Evolutionary conservation across 2,888 invertebrate genomes (phyloP), one percentile per base, ranked within the genome.

Genomic region (Terebella lapidaria): DNA sequence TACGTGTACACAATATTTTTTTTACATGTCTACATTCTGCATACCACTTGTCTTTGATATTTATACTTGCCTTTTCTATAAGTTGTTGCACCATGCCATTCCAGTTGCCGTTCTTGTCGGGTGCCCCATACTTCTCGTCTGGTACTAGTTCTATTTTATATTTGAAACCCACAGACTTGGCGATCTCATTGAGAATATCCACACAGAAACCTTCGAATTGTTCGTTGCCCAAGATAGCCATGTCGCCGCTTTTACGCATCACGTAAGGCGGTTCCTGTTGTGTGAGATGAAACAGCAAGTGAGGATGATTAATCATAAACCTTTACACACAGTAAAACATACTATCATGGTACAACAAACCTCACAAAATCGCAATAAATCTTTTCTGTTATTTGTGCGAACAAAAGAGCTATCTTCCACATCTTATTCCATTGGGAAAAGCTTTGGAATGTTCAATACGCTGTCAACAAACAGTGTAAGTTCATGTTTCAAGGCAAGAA

Each of bases 121-220:
- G 74, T 26, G 78, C 80, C 1, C 80, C 81, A 61, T 78, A 79
- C 45, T 73, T 73, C 30, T 71, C 72, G 61, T 81, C 80, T 22
- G 67, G 67, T 4, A 81, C 81, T n/a, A 74, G 65, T 45, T 75
- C 72, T 26, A 83, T 78, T 27, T 72, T 72, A 74, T 89, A 94
- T 71, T 88, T 89, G 79, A 94, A 94, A 45, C 89, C 89, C 24
- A 91, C 84, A 74, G 88, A 85, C 74, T 86, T 84, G 4, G 92
- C 86, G 30, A 95, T 84, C 76, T 91, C 89, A 35, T 89, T 84
- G 57, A 95, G 88, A 18, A 95, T 82, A 74, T 95, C 94, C 56
- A 95, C 88, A 45, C 90, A 91, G 74, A 91, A 94, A 0, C 81
- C 81, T 52, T 75, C 73, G 65, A 71, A 80, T 29, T 71, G 86